Conservation (phyloP, 2,797 vertebrate species). For the Xiphophorus birchmanni region DNA sequence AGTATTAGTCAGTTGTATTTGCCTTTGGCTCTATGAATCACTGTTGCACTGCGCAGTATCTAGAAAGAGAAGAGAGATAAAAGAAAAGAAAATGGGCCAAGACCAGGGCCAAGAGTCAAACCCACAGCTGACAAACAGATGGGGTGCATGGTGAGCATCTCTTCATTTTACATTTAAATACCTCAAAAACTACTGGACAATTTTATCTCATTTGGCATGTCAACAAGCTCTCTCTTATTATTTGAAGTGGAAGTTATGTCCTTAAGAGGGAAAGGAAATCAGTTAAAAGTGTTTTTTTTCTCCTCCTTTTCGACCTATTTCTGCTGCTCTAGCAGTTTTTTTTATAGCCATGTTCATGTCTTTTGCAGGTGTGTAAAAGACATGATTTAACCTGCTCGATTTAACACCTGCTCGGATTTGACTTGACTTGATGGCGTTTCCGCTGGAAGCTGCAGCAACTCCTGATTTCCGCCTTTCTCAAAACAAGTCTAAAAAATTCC, state of each 20-base stretch:
- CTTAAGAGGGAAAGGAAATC: background rate
- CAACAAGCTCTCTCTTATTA: background rate
- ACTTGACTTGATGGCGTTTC: background rate
- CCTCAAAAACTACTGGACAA: background rate
- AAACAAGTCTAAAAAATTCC: background rate
- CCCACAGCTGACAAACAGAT: background rate
- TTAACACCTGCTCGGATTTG: background rate
- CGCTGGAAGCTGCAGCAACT: background rate
- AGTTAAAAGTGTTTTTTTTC: background rate
- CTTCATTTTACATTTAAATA: background rate
- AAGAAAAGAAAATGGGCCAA: background rate
- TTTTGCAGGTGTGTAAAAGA: background rate
- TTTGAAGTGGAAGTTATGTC: background rate
- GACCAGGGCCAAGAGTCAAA: background rate
- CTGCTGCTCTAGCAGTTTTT: background rate
- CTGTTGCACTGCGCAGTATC: background rate
- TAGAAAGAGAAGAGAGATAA: background rate
- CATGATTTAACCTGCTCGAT: too few relatives aligned
- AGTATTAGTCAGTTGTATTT: background rate
- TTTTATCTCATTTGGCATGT: background rate
- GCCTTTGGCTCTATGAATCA: background rate
- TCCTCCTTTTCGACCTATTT: too few relatives aligned
- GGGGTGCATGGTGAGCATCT: background rate
- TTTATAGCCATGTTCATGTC: background rate
- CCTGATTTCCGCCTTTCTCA: background rate